Conservation (phyloP, 1,140 invertebrate species). For the Drosophila dunni region DNA sequence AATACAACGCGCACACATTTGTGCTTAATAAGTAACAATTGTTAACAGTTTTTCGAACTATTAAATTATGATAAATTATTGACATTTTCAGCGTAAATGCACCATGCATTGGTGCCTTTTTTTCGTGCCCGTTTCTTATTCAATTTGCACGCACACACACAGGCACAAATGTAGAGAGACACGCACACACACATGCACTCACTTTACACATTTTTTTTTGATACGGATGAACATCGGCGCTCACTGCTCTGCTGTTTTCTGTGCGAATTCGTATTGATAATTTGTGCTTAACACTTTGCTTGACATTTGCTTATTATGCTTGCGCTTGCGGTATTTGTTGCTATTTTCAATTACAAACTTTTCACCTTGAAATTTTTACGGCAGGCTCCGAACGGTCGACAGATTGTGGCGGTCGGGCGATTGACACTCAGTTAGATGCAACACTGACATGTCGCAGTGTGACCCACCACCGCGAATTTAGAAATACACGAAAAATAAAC, state of each 20-base stretch:
- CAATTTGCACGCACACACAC: conserved; percentile 72
- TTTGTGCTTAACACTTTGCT: conserved; percentile 15
- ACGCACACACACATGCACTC: conserved; percentile 62
- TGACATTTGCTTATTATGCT: conserved; percentile 49
- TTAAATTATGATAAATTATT: conserved; percentile 59
- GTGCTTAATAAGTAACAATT: conserved; percentile 51
- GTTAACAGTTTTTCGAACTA: conserved; percentile 28
- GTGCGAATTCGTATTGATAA: conserved; percentile 28
- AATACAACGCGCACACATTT: conserved; percentile 20
- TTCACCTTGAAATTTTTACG: conserved; percentile 76
- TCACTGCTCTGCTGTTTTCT: conserved; percentile 48
- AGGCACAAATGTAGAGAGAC: conserved; percentile 44
- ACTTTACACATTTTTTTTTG: conserved; percentile 73
- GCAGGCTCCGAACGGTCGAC: conserved; percentile 55
- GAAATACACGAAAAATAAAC: conserved; percentile 1
- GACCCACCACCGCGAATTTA: conserved; percentile 20
- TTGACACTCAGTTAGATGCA: conserved; percentile 37
- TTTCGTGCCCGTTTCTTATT: conserved; percentile 77
- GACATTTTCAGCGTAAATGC: conserved; percentile 71
- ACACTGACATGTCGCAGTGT: conserved; percentile 41
- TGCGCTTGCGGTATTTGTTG: conserved; percentile 53
- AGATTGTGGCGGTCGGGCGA: conserved; percentile 52
- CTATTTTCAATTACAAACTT: conserved; percentile 75
- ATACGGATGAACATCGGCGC: conserved; percentile 58
- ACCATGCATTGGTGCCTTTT: conserved; percentile 64